Conservation (phyloP, 2,797 vertebrate genomes). For the Dermochelys coriacea region DNA sequence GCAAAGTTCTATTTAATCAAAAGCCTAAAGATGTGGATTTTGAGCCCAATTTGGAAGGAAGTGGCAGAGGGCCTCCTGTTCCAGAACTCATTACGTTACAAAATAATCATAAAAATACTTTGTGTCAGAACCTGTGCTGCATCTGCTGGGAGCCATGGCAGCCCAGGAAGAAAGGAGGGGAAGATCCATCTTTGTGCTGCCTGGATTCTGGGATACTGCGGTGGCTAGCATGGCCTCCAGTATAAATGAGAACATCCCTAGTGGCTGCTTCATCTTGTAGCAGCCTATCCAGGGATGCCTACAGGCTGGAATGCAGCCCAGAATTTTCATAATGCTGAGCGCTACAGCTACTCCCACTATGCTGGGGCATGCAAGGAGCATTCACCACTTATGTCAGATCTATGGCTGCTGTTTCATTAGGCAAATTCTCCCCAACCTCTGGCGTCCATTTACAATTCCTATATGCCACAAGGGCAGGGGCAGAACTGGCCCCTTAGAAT, state of each 20-base stretch:
- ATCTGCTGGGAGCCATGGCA: fast-evolving
- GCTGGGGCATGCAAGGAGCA: fast-evolving
- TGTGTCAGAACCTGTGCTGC: not conserved
- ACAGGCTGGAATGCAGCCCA: fast-evolving
- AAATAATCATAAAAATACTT: not conserved
- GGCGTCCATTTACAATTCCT: not conserved
- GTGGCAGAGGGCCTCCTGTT: fast-evolving
- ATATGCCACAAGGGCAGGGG: not conserved
- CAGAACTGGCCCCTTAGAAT: not conserved
- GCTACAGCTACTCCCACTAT: not conserved
- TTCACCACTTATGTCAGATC: fast-evolving
- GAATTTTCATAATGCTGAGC: not conserved
- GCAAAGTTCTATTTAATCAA: not conserved
- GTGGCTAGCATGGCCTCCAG: not conserved
- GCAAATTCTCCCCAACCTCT: not conserved
- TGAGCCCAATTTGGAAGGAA: not conserved
- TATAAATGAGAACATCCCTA: not conserved
- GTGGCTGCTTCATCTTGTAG: not conserved
- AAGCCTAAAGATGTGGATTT: not conserved
- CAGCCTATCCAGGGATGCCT: not conserved
- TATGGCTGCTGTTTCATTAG: not conserved
- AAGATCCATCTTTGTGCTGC: not conserved
- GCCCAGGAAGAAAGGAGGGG: not conserved
- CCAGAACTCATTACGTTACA: not conserved
- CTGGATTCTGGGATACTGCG: not conserved